phyloP scores from a whole-genome alignment of 2,113 vertebrate genomes.

The Catharus minimus region DNA sequence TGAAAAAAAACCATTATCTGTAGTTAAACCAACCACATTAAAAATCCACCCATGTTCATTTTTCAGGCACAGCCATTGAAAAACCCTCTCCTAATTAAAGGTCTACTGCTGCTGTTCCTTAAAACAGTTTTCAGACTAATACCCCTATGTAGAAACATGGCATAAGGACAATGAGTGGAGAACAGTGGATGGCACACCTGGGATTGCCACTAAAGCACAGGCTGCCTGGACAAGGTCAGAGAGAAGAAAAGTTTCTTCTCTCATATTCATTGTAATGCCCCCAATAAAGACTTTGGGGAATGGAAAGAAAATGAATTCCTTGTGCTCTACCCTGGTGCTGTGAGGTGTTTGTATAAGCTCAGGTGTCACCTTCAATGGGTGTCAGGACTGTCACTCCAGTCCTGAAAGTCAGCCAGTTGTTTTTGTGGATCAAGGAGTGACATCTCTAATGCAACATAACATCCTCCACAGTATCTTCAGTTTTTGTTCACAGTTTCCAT shows the following conservation, averaged over 20 bases:
- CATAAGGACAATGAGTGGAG: not conserved
- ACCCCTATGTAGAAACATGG: accelerated
- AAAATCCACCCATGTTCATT: not conserved
- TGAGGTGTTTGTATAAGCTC: not conserved
- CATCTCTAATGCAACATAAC: not conserved
- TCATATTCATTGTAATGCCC: accelerated
- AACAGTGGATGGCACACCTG: not conserved
- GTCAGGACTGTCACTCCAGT: not conserved
- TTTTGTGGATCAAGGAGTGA: not conserved
- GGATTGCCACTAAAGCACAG: not conserved
- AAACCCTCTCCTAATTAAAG: not conserved
- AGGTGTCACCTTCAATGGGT: not conserved
- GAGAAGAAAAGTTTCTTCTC: not conserved
- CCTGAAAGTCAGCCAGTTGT: not conserved
- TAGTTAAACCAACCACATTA: not conserved
- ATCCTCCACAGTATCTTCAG: accelerated
- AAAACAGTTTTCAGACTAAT: not conserved
- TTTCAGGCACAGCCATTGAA: not conserved
- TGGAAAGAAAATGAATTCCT: not conserved
- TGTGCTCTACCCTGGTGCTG: not conserved
- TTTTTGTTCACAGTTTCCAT: not conserved
- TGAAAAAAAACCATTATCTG: not conserved
- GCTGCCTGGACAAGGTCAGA: not conserved
- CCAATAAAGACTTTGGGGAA: not conserved
- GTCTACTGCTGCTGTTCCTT: not conserved